Conservation (phyloP, 2,113 vertebrate genomes). For the Anolis sagrei region DNA sequence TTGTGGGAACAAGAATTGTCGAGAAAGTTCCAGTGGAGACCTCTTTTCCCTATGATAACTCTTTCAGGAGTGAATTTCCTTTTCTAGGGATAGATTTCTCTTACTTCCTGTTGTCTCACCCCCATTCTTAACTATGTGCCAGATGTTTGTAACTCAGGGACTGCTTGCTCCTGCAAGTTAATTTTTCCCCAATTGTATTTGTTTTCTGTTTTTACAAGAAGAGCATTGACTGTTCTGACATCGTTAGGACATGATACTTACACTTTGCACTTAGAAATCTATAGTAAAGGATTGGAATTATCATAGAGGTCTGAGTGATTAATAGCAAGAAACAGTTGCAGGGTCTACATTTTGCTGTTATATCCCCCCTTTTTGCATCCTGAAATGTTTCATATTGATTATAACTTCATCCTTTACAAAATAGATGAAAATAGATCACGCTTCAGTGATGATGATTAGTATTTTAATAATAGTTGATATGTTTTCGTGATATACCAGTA, state of each 20-base stretch:
- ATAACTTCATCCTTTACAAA: neutral
- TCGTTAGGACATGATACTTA: neutral
- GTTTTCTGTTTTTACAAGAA: neutral
- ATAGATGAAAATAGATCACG: neutral
- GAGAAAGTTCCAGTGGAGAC: too few species aligned
- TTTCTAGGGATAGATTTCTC: too few species aligned
- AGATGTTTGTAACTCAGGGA: too few species aligned
- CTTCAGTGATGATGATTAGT: neutral
- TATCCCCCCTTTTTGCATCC: neutral
- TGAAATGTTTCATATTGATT: neutral
- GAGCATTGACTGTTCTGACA: neutral
- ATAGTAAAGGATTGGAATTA: neutral
- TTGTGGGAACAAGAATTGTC: too few species aligned
- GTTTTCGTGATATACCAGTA: neutral
- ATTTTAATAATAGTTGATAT: neutral
- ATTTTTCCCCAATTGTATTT: neutral
- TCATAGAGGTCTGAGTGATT: neutral
- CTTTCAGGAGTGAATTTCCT: too few species aligned
- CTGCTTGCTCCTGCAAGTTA: too few species aligned
- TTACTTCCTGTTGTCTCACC: too few species aligned
- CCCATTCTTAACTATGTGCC: too few species aligned
- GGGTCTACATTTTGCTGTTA: neutral
- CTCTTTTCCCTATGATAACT: too few species aligned
- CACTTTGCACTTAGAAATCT: neutral
- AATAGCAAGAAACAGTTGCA: neutral